These are phyloP conservation scores for Meghimatium bilineatum DNA, from an alignment of 2,888 invertebrate genomes.

Conservation along the genomic window DNA sequence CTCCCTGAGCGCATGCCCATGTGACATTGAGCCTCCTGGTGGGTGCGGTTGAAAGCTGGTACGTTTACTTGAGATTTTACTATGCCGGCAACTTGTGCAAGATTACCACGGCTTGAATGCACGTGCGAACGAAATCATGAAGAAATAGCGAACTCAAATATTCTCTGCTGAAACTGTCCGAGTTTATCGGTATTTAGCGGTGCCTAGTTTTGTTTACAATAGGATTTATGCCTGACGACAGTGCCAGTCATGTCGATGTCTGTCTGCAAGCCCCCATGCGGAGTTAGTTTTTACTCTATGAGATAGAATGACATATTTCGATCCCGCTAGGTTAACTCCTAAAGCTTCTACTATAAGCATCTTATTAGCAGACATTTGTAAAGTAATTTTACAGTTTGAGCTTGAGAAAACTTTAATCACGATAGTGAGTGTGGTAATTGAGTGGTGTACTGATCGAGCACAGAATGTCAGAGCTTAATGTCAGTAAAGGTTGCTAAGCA, in stretches of 20 bases:
- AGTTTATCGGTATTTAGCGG: neutral
- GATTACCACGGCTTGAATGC: constrained; percentile 28
- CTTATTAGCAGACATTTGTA: no score
- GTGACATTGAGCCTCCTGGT: constrained; percentile 39
- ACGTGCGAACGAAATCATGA: constrained; percentile 23
- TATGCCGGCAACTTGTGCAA: constrained; percentile 27
- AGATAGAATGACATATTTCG: no score
- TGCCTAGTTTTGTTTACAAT: neutral
- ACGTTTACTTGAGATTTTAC: constrained; percentile 9
- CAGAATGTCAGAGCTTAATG: no score
- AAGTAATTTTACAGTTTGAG: no score
- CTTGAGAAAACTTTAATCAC: no score
- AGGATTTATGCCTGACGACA: neutral
- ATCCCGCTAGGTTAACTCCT: no score
- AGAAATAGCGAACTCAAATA: neutral
- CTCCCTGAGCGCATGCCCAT: constrained; percentile 39
- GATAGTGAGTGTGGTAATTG: no score
- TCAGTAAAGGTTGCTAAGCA: no score
- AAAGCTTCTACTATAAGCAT: no score
- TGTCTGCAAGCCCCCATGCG: neutral
- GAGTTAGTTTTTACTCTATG: neutral
- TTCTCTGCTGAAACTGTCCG: neutral
- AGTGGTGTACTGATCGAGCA: no score
- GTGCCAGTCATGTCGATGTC: constrained; percentile 16
- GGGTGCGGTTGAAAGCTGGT: constrained; percentile 12